Evolutionary conservation across 1,140 invertebrate species (phyloP), one percentile per base, ranked within the genome.

Genomic region (Delia radicum): DNA sequence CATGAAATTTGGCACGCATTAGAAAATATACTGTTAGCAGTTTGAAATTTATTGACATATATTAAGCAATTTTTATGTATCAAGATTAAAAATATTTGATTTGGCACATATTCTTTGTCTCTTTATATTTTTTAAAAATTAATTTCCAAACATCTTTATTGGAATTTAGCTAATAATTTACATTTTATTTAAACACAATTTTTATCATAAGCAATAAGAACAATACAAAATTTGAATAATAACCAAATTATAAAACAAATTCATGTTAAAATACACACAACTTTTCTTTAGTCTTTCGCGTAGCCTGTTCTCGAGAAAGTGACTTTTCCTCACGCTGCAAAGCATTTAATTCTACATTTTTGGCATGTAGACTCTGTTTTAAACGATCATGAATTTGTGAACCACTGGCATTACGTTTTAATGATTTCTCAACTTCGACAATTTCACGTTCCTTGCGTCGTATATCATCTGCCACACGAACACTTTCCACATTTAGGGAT

Each of bases 391-490:
- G 88, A 13, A 89, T 88, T 74, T 85, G 82, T 46, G 87, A 89
- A 75, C 88, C 90, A 65, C 89, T 86, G 2, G 86, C 78, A 80
- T 94, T 91, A 61, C 92, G 89, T 1, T 85, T 77, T 72, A 94
- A 81, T 0, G 91, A 90, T 79, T 90, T 88, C 78, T 91, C 90
- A 1, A 94, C 87, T 80, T 91, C 92, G 2, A 82, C 76, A 61
- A 94, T 90, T 80, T 94, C 92, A 13, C 85, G 88, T 84, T 94
- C 91, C 61, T 92, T 87, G 78, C 88, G 89, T 72, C 89, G 90
- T 62, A 94, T 92, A 81, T 92, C 90, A 87, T 94, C 92, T 4
- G 90, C 89, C 42, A 95, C 87, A 84, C 92, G 91, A 65, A 95
- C 92, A 74, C 91, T 90, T 81, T 93, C 91, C 74, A 94, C 91